Conservation (phyloP, 1,140 invertebrate genomes). For the Copidosoma floridanum region DNA sequence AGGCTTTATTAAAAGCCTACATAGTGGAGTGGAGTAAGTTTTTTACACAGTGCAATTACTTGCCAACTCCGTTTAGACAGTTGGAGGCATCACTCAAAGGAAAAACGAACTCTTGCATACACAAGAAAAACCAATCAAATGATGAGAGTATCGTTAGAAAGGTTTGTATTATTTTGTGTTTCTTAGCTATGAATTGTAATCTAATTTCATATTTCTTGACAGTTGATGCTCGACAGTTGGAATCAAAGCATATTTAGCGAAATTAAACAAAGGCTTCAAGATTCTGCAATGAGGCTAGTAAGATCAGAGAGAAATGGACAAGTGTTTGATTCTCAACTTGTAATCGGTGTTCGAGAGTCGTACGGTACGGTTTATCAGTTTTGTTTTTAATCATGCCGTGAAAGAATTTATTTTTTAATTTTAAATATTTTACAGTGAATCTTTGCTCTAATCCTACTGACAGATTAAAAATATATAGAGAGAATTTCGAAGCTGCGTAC, state of each 20-base stretch:
- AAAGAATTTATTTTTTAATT: conserved; percentile 16
- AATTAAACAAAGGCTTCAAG: conserved; percentile 90
- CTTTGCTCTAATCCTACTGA: conserved; percentile 92
- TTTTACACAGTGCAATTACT: conserved; percentile 95
- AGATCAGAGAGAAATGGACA: conserved; percentile 95
- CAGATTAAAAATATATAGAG: conserved; percentile 92
- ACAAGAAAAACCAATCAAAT: conserved; percentile 73
- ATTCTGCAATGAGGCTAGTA: conserved; percentile 96
- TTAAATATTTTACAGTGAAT: conserved; percentile 74
- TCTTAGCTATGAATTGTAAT: no score
- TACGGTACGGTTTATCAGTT: conserved; percentile 75
- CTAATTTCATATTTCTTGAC: conserved; percentile 18
- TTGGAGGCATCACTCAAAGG: conserved; percentile 78
- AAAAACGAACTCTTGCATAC: conserved; percentile 60
- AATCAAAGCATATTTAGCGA: conserved; percentile 96
- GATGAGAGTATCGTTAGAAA: conserved; percentile 89
- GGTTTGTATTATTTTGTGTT: conserved; percentile 47
- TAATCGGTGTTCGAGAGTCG: conserved; percentile 94
- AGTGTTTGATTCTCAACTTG: conserved; percentile 94
- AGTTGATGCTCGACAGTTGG: conserved; percentile 98
- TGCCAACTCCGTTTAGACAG: conserved; percentile 93
- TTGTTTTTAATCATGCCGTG: background rate
- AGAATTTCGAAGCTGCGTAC: conserved; percentile 96
- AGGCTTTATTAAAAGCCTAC: conserved; percentile 92
- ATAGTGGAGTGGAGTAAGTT: conserved; percentile 97